phyloP scores from a whole-genome alignment of 2,888 invertebrate genomes.

The Pedicia rivosa region DNA sequence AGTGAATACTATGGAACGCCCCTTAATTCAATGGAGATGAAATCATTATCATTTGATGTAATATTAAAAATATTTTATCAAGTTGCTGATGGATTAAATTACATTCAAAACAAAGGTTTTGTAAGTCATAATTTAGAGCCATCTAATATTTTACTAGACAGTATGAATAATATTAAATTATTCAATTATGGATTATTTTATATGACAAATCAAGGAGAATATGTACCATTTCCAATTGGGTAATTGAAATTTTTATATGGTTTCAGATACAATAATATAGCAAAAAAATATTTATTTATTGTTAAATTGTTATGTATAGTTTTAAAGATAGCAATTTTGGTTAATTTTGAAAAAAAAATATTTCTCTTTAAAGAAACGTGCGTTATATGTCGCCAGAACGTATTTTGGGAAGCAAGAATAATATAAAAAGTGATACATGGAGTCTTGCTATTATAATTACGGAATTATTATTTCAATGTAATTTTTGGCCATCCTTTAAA shows the following conservation, averaged over 20 bases:
- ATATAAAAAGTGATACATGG: constrained; percentile 84
- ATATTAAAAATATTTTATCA: constrained; percentile 53
- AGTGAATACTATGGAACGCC: constrained; percentile 61
- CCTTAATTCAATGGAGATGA: constrained; percentile 27
- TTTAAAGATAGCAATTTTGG: constrained; percentile 9
- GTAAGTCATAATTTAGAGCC: constrained; percentile 67
- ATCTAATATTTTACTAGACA: constrained; percentile 66
- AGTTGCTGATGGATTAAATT: constrained; percentile 51
- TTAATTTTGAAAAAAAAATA: constrained; percentile 9
- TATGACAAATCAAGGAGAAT: constrained; percentile 74
- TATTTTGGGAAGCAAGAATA: constrained; percentile 44
- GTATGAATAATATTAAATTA: constrained; percentile 57
- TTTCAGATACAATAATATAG: neutral
- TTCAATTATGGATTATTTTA: constrained; percentile 88
- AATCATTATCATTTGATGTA: constrained; percentile 33
- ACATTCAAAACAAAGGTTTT: constrained; percentile 55
- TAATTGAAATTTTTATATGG: constrained; percentile 26
- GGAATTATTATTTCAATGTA: constrained; percentile 55
- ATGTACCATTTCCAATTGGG: constrained; percentile 83
- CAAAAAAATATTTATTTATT: constrained; percentile 3
- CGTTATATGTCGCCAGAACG: constrained; percentile 73
- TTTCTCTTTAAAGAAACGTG: constrained; percentile 40
- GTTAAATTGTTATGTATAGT: no score
- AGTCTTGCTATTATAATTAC: constrained; percentile 78
- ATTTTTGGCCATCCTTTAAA: constrained; percentile 58